Conservation (phyloP, 2,797 vertebrate species). For the Bradypus variegatus region DNA sequence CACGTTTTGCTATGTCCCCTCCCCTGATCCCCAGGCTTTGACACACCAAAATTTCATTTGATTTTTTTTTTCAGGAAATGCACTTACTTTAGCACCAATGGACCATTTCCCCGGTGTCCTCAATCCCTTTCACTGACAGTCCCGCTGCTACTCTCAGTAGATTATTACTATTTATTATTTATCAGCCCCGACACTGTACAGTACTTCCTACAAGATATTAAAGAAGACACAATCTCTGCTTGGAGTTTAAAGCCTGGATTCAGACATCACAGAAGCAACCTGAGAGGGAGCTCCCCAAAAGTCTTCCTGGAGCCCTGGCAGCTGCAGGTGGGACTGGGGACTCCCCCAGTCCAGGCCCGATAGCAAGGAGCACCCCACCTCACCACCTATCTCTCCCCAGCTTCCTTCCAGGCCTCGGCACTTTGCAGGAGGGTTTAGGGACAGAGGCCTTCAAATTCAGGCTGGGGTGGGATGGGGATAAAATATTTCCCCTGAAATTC, state of each 20-base stretch:
- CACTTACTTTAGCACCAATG: slow-evolving; percentile 11
- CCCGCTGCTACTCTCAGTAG: slow-evolving; percentile 50
- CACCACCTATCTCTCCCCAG: not conserved
- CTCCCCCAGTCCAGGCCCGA: not conserved
- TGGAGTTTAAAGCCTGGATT: slow-evolving; percentile 38
- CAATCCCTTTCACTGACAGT: slow-evolving; percentile 38
- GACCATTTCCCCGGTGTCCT: slow-evolving; percentile 37
- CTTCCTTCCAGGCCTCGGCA: not conserved
- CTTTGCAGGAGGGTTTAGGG: not conserved
- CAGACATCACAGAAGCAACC: not conserved
- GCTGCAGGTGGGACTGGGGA: not conserved
- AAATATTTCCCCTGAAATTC: not conserved
- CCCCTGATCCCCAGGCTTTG: not conserved
- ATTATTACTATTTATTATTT: slow-evolving; percentile 69
- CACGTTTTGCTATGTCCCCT: not conserved
- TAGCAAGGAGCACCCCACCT: not conserved
- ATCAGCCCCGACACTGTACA: slow-evolving; percentile 58
- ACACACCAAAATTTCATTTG: not conserved
- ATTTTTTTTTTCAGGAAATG: slow-evolving; percentile 12
- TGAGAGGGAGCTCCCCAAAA: not conserved
- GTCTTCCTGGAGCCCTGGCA: not conserved
- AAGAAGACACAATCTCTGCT: slow-evolving; percentile 52
- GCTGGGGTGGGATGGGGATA: not conserved
- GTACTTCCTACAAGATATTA: slow-evolving; percentile 55
- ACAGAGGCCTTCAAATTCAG: not conserved